Evolutionary conservation across 1,140 invertebrate genomes (phyloP).

Genomic region (Myzus persicae): DNA sequence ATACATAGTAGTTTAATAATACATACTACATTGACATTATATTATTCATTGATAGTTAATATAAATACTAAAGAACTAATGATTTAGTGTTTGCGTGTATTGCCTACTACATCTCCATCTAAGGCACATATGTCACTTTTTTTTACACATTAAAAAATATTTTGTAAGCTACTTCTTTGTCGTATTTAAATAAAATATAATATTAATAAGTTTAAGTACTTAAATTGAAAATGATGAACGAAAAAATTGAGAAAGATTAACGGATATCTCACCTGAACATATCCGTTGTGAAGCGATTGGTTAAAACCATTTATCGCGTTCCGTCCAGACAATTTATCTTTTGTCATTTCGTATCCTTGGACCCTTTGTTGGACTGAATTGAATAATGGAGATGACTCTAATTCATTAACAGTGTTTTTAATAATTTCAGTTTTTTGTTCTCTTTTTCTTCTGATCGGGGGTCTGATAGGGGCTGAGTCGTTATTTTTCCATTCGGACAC

Average conservation of each 20-base stretch:
- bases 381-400: conserved; percentile 59
- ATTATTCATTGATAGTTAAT: not conserved
- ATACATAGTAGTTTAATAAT: too few species aligned
- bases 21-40: not conserved
- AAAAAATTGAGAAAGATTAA: not conserved
- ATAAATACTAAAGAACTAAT: not conserved
- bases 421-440: conserved; percentile 35
- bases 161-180: not conserved
- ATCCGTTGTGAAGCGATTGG: conserved; percentile 73
- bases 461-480: not conserved
- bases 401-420: conserved; percentile 27
- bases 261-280: conserved; percentile 63
- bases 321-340: conserved; percentile 61
- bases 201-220: not conserved
- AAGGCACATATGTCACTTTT: not conserved
- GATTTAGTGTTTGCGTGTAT: not conserved
- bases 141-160: too few species aligned
- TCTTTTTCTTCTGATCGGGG: conserved; percentile 18
- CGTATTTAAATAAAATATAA: not conserved
- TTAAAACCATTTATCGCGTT: conserved; percentile 63
- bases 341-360: conserved; percentile 59
- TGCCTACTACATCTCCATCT: not conserved
- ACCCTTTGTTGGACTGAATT: conserved; percentile 51
- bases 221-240: not conserved
- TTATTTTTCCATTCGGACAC: conserved; percentile 75